Evolutionary conservation across 2,888 invertebrate genomes (phyloP).

Genomic region (Oscheius sp.): DNA sequence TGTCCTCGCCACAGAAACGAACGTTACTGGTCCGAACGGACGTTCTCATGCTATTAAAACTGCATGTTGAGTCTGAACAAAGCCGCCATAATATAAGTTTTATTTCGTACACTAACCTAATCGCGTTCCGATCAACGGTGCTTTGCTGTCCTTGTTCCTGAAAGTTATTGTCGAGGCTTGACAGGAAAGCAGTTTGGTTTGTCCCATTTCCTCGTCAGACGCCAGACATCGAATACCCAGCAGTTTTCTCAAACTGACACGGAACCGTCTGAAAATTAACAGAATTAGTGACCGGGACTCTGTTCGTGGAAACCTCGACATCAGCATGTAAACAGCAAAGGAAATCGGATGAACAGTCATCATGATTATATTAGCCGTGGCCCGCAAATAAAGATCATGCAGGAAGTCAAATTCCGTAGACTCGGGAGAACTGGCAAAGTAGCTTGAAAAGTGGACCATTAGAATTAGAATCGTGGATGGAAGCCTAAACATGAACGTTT

Average conservation of each 20-base stretch:
- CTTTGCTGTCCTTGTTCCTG: conserved; percentile 19
- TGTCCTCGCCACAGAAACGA: conserved; percentile 15
- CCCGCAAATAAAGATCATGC: conserved; percentile 48
- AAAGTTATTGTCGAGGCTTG: conserved; percentile 13
- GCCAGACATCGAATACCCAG: conserved; percentile 55
- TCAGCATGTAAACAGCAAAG: conserved; percentile 61
- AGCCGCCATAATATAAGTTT: neutral
- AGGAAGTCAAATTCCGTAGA: conserved; percentile 45
- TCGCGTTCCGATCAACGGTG: conserved; percentile 18
- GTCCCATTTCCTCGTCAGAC: conserved; percentile 51
- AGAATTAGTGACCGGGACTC: neutral
- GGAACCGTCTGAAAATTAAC: conserved; percentile 44
- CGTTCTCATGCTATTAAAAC: neutral
- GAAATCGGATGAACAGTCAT: conserved; percentile 62
- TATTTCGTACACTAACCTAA: neutral
- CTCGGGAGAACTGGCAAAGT: conserved; percentile 34
- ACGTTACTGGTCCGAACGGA: conserved; percentile 9
- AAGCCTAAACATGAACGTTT: conserved; percentile 32
- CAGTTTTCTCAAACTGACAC: conserved; percentile 49
- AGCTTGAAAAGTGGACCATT: conserved; percentile 49
- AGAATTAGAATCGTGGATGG: conserved; percentile 56
- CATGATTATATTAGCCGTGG: conserved; percentile 53
- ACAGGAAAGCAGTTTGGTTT: conserved; percentile 7
- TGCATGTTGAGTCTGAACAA: conserved; percentile 13
- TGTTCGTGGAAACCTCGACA: conserved; percentile 45